Evolutionary conservation across 2,888 invertebrate genomes (phyloP).

Genomic region (Cyrtodaria siliqua): DNA sequence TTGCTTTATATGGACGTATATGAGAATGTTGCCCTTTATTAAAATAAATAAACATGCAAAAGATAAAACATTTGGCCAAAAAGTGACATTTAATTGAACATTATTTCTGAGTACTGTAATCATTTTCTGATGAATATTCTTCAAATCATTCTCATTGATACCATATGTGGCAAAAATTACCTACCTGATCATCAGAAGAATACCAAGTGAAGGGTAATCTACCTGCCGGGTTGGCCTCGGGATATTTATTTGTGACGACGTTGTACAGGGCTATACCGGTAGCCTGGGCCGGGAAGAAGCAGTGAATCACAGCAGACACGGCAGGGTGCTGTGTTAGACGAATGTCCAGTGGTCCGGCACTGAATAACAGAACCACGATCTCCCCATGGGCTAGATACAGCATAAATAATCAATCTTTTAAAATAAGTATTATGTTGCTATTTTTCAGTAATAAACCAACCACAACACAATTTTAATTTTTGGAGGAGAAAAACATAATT

Average conservation of each 20-base stretch:
- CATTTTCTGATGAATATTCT: too few species aligned
- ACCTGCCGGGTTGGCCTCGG: constrained; percentile 77
- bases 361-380: constrained; percentile 77
- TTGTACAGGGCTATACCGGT: constrained; percentile 79
- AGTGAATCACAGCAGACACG: constrained; percentile 77
- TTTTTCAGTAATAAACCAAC: not conserved
- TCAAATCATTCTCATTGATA: too few species aligned
- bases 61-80: too few species aligned
- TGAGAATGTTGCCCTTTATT: too few species aligned
- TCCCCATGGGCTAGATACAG: constrained; percentile 41
- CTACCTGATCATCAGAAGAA: constrained; percentile 66
- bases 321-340: constrained; percentile 57
- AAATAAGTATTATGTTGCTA: not conserved
- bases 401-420: too few species aligned
- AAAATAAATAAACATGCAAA: too few species aligned
- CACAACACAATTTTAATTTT: too few species aligned
- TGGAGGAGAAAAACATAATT: too few species aligned
- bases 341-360: constrained; percentile 81
- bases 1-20: too few species aligned
- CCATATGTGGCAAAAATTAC: too few species aligned
- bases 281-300: constrained; percentile 83
- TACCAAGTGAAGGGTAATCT: constrained; percentile 84
- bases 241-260: constrained; percentile 69
- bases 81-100: too few species aligned
- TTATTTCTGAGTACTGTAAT: too few species aligned